phyloP scores from a whole-genome alignment of 2,888 invertebrate species.

The Petrophora chlorosata region DNA sequence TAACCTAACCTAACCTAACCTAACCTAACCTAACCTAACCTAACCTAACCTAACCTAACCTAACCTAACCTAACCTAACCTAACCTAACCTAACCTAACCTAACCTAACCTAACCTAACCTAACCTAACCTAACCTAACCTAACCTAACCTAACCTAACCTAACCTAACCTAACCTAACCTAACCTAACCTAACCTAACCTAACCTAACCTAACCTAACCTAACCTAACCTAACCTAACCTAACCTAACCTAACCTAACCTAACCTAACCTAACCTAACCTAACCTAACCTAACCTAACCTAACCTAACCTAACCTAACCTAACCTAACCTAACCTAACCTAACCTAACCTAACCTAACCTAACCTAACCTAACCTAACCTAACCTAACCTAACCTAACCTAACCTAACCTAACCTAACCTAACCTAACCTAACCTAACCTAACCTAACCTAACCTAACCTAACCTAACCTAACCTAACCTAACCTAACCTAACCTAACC shows the following conservation, averaged over 20 bases:
- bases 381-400: constrained; percentile 34
- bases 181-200: too few relatives aligned
- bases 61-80: too few relatives aligned
- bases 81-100: too few relatives aligned
- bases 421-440: constrained; percentile 36
- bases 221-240: constrained; percentile 30
- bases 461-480: constrained; percentile 34
- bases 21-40: too few relatives aligned
- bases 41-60: too few relatives aligned
- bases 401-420: constrained; percentile 36
- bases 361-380: constrained; percentile 31
- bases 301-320: constrained; percentile 40
- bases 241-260: constrained; percentile 33
- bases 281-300: constrained; percentile 34
- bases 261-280: constrained; percentile 34
- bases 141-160: too few relatives aligned
- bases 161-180: too few relatives aligned
- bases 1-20: too few relatives aligned
- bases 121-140: too few relatives aligned
- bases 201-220: too few relatives aligned
- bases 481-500: constrained; percentile 31
- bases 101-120: too few relatives aligned
- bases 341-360: constrained; percentile 32
- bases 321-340: constrained; percentile 31
- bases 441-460: constrained; percentile 35